Evolutionary conservation across 2,113 vertebrate species (phyloP), one percentile per base, ranked within the genome.

Genomic region (Pimephales promelas): DNA sequence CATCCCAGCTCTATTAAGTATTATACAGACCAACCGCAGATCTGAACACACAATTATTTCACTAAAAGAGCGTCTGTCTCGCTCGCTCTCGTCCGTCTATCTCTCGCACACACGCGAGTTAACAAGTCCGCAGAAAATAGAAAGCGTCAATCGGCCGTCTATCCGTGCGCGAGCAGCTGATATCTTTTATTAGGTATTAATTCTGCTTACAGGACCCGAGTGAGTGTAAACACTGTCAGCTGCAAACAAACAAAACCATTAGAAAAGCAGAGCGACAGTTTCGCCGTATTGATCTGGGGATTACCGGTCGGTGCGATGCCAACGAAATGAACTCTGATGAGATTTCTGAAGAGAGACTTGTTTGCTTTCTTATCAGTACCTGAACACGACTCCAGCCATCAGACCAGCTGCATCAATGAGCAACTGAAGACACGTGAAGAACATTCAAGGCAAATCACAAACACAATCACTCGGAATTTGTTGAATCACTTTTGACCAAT

Each of bases 1-100:
- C 92, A 92, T 93, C 90, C 91, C 91, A 91, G 89, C 84, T 84
- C 90, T 92, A 92, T 94, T 94, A 93, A 91, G 88, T 91, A 93
- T 90, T 92, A 90, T 92, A 92, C 90, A 87, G 89, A 91, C 89
- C 86, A 86, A 90, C 88, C 89, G 90, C 88, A 89, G 78, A 92
- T 89, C 89, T 89, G 84, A 91, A 90, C 87, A 83, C 87, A 87
- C 86, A 86, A 89, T 87, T 85, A 89, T 83, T 82, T 18, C 52
- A 87, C 5, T 52, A 52, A 7, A 18, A 18, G 16, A 18, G 49
- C 16, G 49, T 52, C 49, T 52, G 16, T 18, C 49, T 52, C 16
- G 49, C 49, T 7, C 47, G 80, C 66, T 54, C n/a, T 24, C 9
- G 45, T 13, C 45, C 4, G 45, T 47, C 45, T 47, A 47, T 1